A percentile compares a stretch with the other conserved stretches of the same genome.
phyloP scores from a whole-genome alignment of 1,140 invertebrate genomes.

The Ooceraea biroi region DNA sequence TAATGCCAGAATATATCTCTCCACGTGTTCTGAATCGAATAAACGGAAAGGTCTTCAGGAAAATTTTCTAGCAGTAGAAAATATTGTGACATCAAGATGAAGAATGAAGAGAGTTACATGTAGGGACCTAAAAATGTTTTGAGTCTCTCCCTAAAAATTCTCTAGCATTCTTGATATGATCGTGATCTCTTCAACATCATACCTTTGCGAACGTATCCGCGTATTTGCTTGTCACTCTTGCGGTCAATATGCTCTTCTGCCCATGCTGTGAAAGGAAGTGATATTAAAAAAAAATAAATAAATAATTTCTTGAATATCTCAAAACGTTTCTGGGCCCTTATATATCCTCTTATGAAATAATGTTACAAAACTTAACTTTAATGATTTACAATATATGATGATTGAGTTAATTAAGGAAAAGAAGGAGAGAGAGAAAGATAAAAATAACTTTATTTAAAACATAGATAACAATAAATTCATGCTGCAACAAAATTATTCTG shows the following conservation, averaged over 20 bases:
- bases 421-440: neutral
- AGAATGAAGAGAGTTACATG: neutral
- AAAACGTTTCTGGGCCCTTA: neutral
- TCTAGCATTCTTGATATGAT: neutral
- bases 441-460: neutral
- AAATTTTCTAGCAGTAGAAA: neutral
- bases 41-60: neutral
- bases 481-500: neutral
- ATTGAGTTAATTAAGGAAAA: neutral
- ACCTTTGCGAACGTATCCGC: neutral
- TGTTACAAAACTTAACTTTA: neutral
- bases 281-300: constrained; percentile 3
- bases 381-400: neutral
- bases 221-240: neutral
- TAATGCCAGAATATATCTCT: too few relatives aligned
- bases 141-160: neutral
- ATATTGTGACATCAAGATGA: neutral
- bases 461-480: neutral
- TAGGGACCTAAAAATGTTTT: neutral
- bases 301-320: neutral
- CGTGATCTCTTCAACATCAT: too few relatives aligned
- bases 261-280: constrained; percentile 6
- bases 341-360: neutral
- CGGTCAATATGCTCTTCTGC: neutral
- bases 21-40: neutral